Conservation (phyloP, 2,888 invertebrate species). For the Corbicula japonica region DNA sequence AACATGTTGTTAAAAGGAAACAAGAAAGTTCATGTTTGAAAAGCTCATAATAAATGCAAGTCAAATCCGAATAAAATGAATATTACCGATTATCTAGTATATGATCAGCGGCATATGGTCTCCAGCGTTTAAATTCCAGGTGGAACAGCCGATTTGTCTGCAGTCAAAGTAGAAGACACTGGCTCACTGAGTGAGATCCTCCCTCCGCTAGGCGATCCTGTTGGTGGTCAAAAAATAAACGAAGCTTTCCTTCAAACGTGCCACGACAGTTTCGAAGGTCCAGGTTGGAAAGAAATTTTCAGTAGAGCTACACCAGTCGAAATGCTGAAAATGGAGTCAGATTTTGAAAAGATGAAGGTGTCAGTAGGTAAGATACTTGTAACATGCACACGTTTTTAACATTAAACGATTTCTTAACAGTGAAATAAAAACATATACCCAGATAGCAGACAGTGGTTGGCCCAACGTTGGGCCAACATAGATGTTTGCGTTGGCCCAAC, state of each 20-base stretch:
- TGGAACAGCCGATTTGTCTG: constrained; percentile 53
- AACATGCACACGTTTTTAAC: too few relatives aligned
- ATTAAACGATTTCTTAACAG: too few relatives aligned
- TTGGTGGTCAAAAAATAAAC: constrained; percentile 55
- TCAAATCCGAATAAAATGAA: neutral
- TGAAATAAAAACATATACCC: too few relatives aligned
- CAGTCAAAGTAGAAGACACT: constrained; percentile 43
- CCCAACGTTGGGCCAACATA: constrained; percentile 14
- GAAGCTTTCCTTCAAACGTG: constrained; percentile 50
- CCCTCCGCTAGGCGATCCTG: constrained; percentile 22
- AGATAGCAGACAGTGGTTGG: constrained; percentile 17
- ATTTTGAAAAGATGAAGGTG: constrained; percentile 57
- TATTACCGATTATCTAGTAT: neutral
- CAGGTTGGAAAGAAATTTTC: constrained; percentile 36
- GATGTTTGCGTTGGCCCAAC: constrained; percentile 11
- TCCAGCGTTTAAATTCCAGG: constrained; percentile 44
- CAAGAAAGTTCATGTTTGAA: neutral
- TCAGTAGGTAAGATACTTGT: too few relatives aligned
- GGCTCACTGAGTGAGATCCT: constrained; percentile 43
- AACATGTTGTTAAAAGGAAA: neutral
- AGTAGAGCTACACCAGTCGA: constrained; percentile 24
- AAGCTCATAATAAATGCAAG: neutral
- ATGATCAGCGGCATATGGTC: neutral
- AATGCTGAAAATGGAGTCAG: constrained; percentile 44
- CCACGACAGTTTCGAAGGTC: constrained; percentile 40